These are phyloP conservation scores for Berghia stephanieae DNA, from an alignment of 1,140 invertebrate genomes.

Conservation along the genomic window DNA sequence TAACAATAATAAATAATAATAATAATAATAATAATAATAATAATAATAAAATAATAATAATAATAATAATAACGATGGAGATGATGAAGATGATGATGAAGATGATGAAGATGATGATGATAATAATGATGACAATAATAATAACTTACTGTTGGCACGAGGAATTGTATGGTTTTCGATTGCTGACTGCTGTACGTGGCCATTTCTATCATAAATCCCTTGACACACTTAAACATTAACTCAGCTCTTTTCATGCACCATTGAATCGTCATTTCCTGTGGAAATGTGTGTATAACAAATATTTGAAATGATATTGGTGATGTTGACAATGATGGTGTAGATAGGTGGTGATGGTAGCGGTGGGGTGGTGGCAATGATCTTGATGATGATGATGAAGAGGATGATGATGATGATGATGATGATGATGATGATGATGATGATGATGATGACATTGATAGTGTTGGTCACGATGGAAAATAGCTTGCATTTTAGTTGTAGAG, in stretches of 20 bases:
- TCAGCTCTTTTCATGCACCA: slow-evolving; percentile 97
- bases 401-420: too few relatives aligned
- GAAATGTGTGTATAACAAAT: too few relatives aligned
- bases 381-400: too few relatives aligned
- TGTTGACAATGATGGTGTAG: too few relatives aligned
- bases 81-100: background rate
- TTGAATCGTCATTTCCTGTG: slow-evolving; percentile 90
- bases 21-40: background rate
- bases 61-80: background rate
- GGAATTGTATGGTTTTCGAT: slow-evolving; percentile 86
- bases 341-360: too few relatives aligned
- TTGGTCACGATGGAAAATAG: too few relatives aligned
- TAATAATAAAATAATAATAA: background rate
- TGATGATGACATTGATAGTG: too few relatives aligned
- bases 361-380: too few relatives aligned
- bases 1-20: background rate
- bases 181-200: slow-evolving; percentile 85
- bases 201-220: slow-evolving; percentile 99
- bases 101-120: background rate
- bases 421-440: too few relatives aligned
- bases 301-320: too few relatives aligned
- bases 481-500: too few relatives aligned
- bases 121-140: background rate
- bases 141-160: slow-evolving; percentile 77
- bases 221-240: slow-evolving; percentile 97